A percentile compares a stretch with the other conserved stretches of the same genome.
Evolutionary conservation across 2,888 invertebrate species (phyloP).

Genomic region (Hydrotaea diabolus): DNA sequence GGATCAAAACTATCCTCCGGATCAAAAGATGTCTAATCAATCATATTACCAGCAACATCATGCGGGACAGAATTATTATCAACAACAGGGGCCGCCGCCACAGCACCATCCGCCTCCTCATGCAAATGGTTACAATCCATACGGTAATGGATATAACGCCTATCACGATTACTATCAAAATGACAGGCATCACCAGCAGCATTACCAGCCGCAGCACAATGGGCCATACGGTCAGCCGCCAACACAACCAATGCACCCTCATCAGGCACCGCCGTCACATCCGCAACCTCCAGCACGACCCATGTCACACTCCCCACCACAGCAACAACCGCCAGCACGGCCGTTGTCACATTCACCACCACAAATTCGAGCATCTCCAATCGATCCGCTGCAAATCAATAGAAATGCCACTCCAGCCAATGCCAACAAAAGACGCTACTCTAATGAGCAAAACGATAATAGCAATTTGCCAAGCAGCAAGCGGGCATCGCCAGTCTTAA

Average conservation of each 20-base stretch:
- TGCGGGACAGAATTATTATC: conserved; percentile 69
- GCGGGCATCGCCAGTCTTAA: conserved; percentile 64
- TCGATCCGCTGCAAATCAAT: conserved; percentile 12
- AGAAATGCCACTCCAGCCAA: conserved; percentile 33
- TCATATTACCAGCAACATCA: conserved; percentile 64
- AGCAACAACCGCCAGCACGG: conserved; percentile 52
- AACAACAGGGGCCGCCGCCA: conserved; percentile 73
- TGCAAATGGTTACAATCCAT: conserved; percentile 69
- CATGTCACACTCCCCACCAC: conserved; percentile 44
- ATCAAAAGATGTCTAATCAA: conserved; percentile 56
- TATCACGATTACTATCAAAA: conserved; percentile 72
- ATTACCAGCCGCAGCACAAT: conserved; percentile 64
- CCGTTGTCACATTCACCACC: conserved; percentile 43
- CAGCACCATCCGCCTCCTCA: conserved; percentile 68
- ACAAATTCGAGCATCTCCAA: conserved; percentile 30
- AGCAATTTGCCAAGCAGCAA: conserved; percentile 24
- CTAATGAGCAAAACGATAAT: conserved; percentile 55
- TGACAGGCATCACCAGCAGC: conserved; percentile 72
- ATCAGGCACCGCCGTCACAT: conserved; percentile 1
- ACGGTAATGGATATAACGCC: conserved; percentile 57
- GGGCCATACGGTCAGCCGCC: conserved; percentile 54
- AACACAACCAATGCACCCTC: conserved; percentile 40
- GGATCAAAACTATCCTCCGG: conserved; percentile 53
- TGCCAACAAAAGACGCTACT: conserved; percentile 54
- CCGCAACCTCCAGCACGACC: conserved; percentile 35